These are phyloP conservation scores for Varanus salvator DNA, from an alignment of 2,113 vertebrate species.

Conservation along the genomic window DNA sequence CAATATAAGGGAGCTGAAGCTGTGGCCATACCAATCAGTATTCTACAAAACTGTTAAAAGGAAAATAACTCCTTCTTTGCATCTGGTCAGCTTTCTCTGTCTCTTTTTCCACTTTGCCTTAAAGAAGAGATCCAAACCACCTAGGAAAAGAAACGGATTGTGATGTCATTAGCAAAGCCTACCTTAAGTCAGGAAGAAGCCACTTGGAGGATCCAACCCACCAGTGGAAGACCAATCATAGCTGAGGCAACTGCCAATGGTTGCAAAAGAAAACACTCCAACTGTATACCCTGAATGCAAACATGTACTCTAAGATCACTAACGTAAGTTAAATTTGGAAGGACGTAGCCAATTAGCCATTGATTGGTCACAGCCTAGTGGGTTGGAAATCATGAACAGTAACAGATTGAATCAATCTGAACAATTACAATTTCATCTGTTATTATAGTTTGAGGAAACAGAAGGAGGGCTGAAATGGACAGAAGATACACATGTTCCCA, in stretches of 20 bases:
- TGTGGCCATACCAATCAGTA: neutral
- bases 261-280: neutral
- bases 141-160: neutral
- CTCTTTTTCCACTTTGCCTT: too few relatives aligned
- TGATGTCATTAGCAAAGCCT: neutral
- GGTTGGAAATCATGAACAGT: constrained; percentile 3
- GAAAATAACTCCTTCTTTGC: neutral
- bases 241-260: neutral
- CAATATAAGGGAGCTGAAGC: neutral
- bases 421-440: constrained; percentile 21
- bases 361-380: constrained; percentile 21
- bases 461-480: neutral
- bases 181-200: too few relatives aligned
- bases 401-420: constrained; percentile 4
- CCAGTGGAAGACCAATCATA: neutral
- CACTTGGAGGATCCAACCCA: neutral
- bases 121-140: neutral
- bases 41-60: neutral
- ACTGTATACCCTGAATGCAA: neutral
- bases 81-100: neutral
- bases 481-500: neutral
- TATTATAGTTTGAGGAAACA: neutral
- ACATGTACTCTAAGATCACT: neutral
- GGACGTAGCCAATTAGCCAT: constrained; percentile 12
- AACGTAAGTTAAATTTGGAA: constrained; percentile 13